Base-by-base conservation (phyloP, 2,888 invertebrate genomes). In the Apamea crenata region DNA sequence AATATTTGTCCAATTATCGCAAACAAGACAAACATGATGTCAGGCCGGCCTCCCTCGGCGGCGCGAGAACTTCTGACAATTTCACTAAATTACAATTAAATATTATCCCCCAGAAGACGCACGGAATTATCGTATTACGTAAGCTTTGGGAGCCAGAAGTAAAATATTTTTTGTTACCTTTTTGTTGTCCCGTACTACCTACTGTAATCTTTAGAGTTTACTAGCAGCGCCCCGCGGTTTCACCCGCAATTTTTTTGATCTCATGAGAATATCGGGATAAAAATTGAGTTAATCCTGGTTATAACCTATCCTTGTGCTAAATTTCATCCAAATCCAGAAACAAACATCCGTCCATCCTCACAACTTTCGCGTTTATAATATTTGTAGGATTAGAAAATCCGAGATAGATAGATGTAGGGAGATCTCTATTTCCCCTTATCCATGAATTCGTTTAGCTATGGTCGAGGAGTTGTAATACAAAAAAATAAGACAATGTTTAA, bases 1-100 rank as follows among this genome's bases (percentile, higher is more conserved):
- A 87, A 89, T 87, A 82, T 91, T 90, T 87, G 85, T 83, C 80
- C 77, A 86, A 86, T 82, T 81, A 88, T 83, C 82, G 81, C 81
- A 79, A 87, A 86, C 85, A 87, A 81, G 59, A 71, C 67, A 77
- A 83, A 88, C 76, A 86, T 67, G 63, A 50, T 71, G 74, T 29
- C 40, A 3, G 40, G 25, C 36, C 59, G 36, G 68, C 32, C 29
- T 74, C 79, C 70, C 86, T 69, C 56, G 74, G 56, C 70, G 70
- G 44, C 63, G 68, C 47, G 78, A 70, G 67, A 85, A 85, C 73
- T 87, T 84, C 73, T 81, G 66, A 66, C 70, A 81, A 84, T 84
- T 85, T 72, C 63, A 85, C 77, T 86, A 86, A 85, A 86, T 89
- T 83, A 80, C 83, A 83, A 85, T 87, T 88, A 83, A 83, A 81